Conservation (phyloP, 2,113 vertebrate genomes). For the Morone saxatilis region DNA sequence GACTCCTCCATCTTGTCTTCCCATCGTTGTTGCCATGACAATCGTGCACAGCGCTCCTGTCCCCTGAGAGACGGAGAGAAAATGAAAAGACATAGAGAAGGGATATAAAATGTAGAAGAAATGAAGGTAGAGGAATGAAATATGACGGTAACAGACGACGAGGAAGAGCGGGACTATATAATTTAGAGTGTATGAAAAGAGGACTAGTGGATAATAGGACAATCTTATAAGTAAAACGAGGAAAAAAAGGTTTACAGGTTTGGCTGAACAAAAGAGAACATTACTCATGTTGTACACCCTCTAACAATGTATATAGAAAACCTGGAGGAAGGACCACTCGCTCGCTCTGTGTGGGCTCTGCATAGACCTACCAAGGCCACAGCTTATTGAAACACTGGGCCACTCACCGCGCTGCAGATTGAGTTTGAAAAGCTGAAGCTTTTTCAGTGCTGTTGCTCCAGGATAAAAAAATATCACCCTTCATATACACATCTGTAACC, state of each 20-base stretch:
- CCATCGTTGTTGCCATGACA: constrained; percentile 81
- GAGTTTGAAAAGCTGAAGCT: constrained; percentile 41
- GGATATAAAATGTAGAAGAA: constrained; percentile 30
- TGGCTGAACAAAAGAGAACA: constrained; percentile 37
- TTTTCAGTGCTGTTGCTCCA: constrained; percentile 13
- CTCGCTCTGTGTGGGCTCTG: constrained; percentile 56
- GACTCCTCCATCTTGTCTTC: constrained; percentile 77
- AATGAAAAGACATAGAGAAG: constrained; percentile 53
- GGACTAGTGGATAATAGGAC: neutral
- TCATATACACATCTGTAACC: constrained; percentile 12
- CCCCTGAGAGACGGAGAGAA: constrained; percentile 70
- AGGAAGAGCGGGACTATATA: constrained; percentile 4
- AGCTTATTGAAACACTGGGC: constrained; percentile 43
- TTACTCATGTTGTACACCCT: constrained; percentile 39
- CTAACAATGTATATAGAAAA: constrained; percentile 36
- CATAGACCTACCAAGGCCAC: constrained; percentile 66
- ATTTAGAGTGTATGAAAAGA: constrained; percentile 23
- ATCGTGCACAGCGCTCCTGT: constrained; percentile 72
- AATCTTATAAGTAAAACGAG: constrained; percentile 24
- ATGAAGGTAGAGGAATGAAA: constrained; percentile 42
- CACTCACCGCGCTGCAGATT: constrained; percentile 32
- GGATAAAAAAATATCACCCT: constrained; percentile 18
- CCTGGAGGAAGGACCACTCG: constrained; percentile 36
- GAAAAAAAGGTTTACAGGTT: constrained; percentile 55
- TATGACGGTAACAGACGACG: neutral